Base-by-base conservation (phyloP, 1,140 invertebrate species). In the Leptoteleia sp. region DNA sequence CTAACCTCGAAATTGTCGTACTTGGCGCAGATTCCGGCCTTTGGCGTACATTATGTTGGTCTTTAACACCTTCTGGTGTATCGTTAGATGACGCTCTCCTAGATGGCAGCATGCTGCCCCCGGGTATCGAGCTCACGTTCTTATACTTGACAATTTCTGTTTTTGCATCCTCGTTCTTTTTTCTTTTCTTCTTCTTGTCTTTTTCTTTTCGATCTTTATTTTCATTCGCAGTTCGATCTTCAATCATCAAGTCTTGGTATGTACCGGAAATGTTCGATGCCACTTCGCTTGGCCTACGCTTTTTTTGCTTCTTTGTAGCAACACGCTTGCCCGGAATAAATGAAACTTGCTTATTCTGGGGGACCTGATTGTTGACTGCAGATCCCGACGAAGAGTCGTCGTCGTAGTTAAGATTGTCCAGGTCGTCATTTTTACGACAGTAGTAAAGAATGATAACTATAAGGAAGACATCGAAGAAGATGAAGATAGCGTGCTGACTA, bases 281-380 rank as follows among this genome's bases (percentile, higher is more conserved):
- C 76, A 95, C 94, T 82, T 95, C 94, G 81, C 94, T 95, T 0
- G 94, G 94, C 45, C 94, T 85, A 16, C 40, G 48, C 15, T 70
- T 70, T 12, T 70, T 70, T 12, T 70, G 52, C 16, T 70, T 70
- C 11, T 68, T 68, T 0, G 64, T 25, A 4, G 25, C 4, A 0
- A 29, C 3, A 6, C 50, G 50, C 38, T 54, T 67, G 8, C 0
- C 15, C 0, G 47, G 13, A 0, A 47, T 15, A 0, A 27, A 2
- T 3, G 9, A 37, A 1, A 27, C 5, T 1, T 16, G 7, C 12
- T 27, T 17, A 13, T 40, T 29, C 0, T 15, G 16, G 11, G 0
- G 11, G n/a, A 3, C n/a, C 8, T 19, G 31, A 6, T 35, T 16
- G 0, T n/a, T 4, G 37, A 42, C 22, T 11, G 9, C 12, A 8